Percentiles rank a stretch among this genome's conserved stretches.
phyloP scores from a whole-genome alignment of 2,888 invertebrate genomes.

The Sphinx pinastri region DNA sequence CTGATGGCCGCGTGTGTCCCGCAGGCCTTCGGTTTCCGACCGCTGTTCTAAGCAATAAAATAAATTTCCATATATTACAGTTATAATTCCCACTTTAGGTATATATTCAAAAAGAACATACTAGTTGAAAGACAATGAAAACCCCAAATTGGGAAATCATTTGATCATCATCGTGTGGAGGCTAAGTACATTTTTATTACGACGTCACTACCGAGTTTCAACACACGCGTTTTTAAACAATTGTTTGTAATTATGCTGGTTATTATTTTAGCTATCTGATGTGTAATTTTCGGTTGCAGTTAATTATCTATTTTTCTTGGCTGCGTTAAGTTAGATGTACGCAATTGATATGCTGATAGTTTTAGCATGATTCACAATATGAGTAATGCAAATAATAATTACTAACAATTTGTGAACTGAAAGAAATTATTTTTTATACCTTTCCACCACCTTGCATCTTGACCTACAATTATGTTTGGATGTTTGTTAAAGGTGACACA shows the following conservation, averaged over 20 bases:
- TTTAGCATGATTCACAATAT: too few relatives aligned
- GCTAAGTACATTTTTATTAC: constrained; percentile 16
- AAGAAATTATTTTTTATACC: too few relatives aligned
- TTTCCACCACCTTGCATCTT: too few relatives aligned
- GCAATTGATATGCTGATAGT: too few relatives aligned
- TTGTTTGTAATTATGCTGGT: background rate
- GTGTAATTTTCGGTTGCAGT: background rate
- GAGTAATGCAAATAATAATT: too few relatives aligned
- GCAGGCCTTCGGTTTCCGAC: too few relatives aligned
- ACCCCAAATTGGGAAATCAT: constrained; percentile 9
- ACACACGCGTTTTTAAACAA: background rate
- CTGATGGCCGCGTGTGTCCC: too few relatives aligned
- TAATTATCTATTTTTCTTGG: background rate
- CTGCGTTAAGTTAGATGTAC: background rate
- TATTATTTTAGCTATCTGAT: background rate
- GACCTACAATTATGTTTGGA: too few relatives aligned
- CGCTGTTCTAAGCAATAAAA: too few relatives aligned
- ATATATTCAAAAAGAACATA: background rate
- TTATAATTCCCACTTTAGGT: background rate
- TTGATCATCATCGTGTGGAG: background rate
- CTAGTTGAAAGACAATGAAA: background rate
- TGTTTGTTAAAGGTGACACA: too few relatives aligned
- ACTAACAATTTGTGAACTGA: too few relatives aligned
- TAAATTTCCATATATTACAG: background rate
- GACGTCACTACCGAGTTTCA: constrained; percentile 9